Conservation (phyloP, 2,888 invertebrate species). For the Caenorhabditis zanzibari region DNA sequence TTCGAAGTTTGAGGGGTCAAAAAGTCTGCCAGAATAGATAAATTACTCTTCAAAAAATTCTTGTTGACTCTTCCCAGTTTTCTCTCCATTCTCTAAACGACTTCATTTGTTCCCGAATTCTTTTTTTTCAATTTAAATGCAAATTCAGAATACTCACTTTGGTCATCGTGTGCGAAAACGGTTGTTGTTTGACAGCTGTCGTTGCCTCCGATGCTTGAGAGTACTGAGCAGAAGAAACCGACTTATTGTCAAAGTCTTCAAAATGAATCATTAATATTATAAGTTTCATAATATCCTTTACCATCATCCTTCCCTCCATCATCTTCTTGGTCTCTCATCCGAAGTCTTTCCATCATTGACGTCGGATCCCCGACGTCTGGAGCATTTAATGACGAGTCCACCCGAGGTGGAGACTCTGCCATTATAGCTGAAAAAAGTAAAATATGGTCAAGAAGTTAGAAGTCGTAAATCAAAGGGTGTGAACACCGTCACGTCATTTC, state of each 20-base stretch:
- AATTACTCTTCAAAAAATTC: too few relatives aligned
- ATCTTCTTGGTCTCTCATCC: conserved; percentile 24
- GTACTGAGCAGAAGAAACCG: conserved; percentile 58
- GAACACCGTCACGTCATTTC: conserved; percentile 59
- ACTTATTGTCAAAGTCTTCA: conserved; percentile 60
- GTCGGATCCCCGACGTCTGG: conserved; percentile 29
- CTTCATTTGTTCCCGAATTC: conserved; percentile 1
- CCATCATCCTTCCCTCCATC: conserved; percentile 41
- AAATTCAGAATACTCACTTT: conserved; percentile 50
- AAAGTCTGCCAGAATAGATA: too few relatives aligned
- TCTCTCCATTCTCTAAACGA: too few relatives aligned
- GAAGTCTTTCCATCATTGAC: conserved; percentile 43
- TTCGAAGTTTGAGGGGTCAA: too few relatives aligned
- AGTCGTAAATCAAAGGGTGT: conserved; percentile 32
- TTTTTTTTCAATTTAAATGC: conserved; percentile 7
- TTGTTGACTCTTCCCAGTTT: too few relatives aligned
- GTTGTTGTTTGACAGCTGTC: conserved; percentile 67
- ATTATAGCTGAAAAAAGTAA: conserved; percentile 1
- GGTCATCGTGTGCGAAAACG: conserved; percentile 62
- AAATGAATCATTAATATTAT: not conserved
- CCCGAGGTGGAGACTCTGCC: conserved; percentile 50
- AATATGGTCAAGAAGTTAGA: not conserved
- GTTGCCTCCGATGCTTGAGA: conserved; percentile 68
- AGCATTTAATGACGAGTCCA: conserved; percentile 44
- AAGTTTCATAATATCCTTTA: not conserved